A percentile compares a stretch with the other conserved stretches of the same genome.
phyloP scores from a whole-genome alignment of 2,113 vertebrate genomes.

The Tetrax tetrax region DNA sequence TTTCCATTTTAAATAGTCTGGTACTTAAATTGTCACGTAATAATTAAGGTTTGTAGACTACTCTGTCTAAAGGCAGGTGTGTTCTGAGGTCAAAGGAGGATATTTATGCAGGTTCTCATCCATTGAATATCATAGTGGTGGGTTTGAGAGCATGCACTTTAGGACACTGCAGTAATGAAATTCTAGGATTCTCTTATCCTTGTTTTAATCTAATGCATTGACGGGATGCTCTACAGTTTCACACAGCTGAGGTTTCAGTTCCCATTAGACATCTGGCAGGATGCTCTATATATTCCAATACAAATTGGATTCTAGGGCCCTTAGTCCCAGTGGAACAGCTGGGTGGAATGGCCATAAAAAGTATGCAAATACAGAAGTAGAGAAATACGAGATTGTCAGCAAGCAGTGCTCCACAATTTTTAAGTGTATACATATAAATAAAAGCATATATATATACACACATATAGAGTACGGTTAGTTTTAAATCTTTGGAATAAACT shows the following conservation, averaged over 20 bases:
- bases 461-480: constrained; percentile 72
- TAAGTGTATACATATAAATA: constrained; percentile 66
- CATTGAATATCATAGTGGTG: constrained; percentile 19
- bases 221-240: constrained; percentile 72
- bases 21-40: constrained; percentile 40
- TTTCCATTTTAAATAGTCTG: constrained; percentile 35
- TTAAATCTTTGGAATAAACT: constrained; percentile 86
- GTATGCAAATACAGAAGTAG: constrained; percentile 76
- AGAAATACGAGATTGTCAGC: constrained; percentile 84
- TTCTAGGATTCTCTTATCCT: constrained; percentile 41
- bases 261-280: constrained; percentile 64
- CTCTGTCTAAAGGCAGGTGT: constrained; percentile 56
- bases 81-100: constrained; percentile 58
- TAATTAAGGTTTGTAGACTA: constrained; percentile 61
- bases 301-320: constrained; percentile 42
- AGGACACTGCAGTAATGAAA: constrained; percentile 49
- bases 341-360: constrained; percentile 74
- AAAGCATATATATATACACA: constrained; percentile 63
- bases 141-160: constrained; percentile 51
- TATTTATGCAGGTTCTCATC: constrained; percentile 51
- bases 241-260: constrained; percentile 70
- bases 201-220: constrained; percentile 67
- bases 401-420: constrained; percentile 81
- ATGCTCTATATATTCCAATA: constrained; percentile 74
- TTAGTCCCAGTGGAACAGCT: constrained; percentile 69